phyloP scores from a whole-genome alignment of 1,140 invertebrate species.

The Gryllus bimaculatus region DNA sequence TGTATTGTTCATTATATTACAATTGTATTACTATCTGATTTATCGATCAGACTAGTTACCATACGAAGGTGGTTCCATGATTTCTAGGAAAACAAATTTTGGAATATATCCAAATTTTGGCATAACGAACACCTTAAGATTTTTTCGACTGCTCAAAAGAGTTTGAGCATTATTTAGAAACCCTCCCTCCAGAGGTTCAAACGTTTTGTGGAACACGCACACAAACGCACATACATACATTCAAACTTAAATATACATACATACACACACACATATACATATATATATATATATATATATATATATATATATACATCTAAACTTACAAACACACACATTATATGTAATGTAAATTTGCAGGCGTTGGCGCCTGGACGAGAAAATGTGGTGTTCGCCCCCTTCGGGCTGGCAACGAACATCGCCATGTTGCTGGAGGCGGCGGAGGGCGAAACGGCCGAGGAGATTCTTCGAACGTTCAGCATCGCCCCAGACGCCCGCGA shows the following conservation, averaged over 20 bases:
- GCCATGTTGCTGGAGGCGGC: constrained; percentile 29
- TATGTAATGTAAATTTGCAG: background rate
- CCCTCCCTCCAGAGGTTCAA: background rate
- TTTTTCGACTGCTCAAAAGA: no score
- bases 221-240: background rate
- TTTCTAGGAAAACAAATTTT: no score
- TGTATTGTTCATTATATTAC: no score
- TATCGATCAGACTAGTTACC: no score
- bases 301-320: background rate
- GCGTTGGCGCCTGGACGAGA: constrained; percentile 21
- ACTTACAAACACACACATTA: background rate
- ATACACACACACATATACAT: background rate
- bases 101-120: no score
- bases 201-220: background rate
- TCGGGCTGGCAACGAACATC: constrained; percentile 28
- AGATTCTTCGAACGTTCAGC: constrained; percentile 25
- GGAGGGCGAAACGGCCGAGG: constrained; percentile 24
- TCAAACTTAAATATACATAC: background rate
- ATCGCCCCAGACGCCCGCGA: constrained; percentile 13
- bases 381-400: constrained; percentile 30
- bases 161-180: no score
- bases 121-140: no score
- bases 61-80: no score
- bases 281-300: background rate
- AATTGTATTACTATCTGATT: no score